A percentile compares a stretch with the other conserved stretches of the same genome.
phyloP scores from a whole-genome alignment of 1,140 invertebrate genomes.

The Pseudomyrmex pallidus region DNA sequence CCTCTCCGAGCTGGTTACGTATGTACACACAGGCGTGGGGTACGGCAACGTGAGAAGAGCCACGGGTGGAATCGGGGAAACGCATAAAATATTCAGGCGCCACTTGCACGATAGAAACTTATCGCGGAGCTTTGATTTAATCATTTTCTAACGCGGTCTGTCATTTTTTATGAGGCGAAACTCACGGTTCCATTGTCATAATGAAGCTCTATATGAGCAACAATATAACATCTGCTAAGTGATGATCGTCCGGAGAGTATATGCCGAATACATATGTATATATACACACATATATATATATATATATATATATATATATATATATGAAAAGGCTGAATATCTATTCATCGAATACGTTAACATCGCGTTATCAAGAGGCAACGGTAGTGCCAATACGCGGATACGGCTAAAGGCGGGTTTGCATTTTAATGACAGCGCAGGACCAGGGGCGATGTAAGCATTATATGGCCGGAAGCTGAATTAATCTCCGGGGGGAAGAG shows the following conservation, averaged over 20 bases:
- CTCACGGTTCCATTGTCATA: not conserved
- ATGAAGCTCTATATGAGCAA: not conserved
- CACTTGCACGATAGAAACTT: constrained; percentile 11
- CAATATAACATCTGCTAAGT: not conserved
- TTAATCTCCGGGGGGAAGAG: not conserved
- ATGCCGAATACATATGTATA: no score
- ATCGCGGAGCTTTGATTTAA: constrained; percentile 40
- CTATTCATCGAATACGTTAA: constrained; percentile 29
- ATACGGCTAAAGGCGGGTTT: not conserved
- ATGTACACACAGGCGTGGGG: constrained; percentile 15
- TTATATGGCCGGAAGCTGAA: not conserved
- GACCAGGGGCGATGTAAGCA: no score
- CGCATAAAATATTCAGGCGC: constrained; percentile 59
- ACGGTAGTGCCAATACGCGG: not conserved
- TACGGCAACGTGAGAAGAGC: not conserved
- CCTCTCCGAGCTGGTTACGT: constrained; percentile 56
- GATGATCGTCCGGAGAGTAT: not conserved
- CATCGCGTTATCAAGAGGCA: not conserved
- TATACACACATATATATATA: no score
- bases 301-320: not conserved
- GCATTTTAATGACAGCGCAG: constrained; percentile 10
- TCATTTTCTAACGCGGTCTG: constrained; percentile 12
- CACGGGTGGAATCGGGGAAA: constrained; percentile 40
- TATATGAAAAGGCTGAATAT: constrained; percentile 45
- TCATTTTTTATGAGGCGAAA: not conserved